Conservation (phyloP, 1,140 invertebrate species). For the Pachypsylla venusta region DNA sequence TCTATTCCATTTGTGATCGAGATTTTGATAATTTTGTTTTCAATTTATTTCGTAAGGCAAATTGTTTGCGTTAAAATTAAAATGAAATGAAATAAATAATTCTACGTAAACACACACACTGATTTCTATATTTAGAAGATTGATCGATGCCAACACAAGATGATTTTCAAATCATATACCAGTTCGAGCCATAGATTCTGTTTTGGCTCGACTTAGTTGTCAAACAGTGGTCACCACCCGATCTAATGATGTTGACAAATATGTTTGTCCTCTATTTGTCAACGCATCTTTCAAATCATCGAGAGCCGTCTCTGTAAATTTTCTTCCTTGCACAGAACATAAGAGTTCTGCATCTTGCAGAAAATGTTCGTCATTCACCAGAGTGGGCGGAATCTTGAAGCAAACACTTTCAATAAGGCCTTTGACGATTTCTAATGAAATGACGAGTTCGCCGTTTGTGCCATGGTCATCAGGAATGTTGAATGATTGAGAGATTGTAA, state of each 20-base stretch:
- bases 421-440: not conserved
- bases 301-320: not conserved
- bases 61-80: too few relatives aligned
- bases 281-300: not conserved
- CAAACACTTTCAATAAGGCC: not conserved
- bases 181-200: not conserved
- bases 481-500: conserved; percentile 37
- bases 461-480: not conserved
- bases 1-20: too few relatives aligned
- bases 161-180: not conserved
- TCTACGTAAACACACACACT: too few relatives aligned
- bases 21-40: too few relatives aligned
- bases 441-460: not conserved
- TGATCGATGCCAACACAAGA: not conserved
- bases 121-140: too few relatives aligned
- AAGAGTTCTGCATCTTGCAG: conserved; percentile 6
- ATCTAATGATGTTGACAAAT: not conserved
- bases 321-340: conserved; percentile 5
- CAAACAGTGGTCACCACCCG: not conserved
- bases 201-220: not conserved
- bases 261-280: not conserved
- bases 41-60: too few relatives aligned
- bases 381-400: conserved; percentile 6
- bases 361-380: conserved; percentile 4
- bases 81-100: too few relatives aligned